These are phyloP conservation scores for Scomber scombrus DNA, from an alignment of 2,113 vertebrate species.

Conservation along the genomic window DNA sequence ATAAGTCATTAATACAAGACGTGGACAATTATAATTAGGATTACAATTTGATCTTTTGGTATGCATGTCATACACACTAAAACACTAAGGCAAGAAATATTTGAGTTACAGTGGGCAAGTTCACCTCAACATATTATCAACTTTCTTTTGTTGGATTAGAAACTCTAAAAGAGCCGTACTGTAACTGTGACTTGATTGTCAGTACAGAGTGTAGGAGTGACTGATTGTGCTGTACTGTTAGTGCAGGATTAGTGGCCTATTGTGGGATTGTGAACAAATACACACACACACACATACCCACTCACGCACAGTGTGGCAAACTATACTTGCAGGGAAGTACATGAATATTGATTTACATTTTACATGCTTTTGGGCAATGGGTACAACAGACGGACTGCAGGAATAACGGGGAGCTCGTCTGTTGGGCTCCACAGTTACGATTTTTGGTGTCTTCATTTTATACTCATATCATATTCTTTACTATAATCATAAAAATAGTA, in stretches of 20 bases:
- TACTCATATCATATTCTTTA: too few species aligned
- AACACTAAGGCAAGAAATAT: neutral
- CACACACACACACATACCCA: neutral
- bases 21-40: neutral
- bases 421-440: neutral
- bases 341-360: constrained; percentile 18
- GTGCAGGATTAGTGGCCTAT: neutral
- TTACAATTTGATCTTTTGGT: neutral
- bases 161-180: neutral
- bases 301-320: neutral
- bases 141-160: neutral
- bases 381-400: neutral
- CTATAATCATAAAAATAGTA: too few species aligned
- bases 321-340: neutral
- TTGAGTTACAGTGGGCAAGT: neutral
- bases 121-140: neutral
- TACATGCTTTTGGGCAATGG: neutral
- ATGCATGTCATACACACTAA: neutral
- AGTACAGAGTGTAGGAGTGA: neutral
- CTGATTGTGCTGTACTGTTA: neutral
- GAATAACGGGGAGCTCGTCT: neutral
- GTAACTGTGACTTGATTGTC: neutral
- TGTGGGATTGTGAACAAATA: neutral
- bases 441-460: neutral
- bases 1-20: neutral